Evolutionary conservation across 2,113 vertebrate species (phyloP).

Genomic region (Colaptes auratus): DNA sequence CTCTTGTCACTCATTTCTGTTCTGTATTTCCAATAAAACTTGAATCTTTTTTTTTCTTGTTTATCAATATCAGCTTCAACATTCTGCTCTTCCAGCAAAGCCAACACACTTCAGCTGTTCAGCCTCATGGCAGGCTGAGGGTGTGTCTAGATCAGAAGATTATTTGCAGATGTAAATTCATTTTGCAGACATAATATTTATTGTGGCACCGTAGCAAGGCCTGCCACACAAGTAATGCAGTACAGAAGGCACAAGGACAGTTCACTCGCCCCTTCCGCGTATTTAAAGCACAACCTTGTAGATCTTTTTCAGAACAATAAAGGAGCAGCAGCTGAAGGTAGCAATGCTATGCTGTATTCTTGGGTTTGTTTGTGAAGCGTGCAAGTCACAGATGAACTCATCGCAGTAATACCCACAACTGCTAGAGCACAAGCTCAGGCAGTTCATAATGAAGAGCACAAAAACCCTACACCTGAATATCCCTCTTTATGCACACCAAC

Average conservation of each 20-base stretch:
- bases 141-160: not conserved
- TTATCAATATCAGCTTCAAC: not conserved
- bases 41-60: not conserved
- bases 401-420: not conserved
- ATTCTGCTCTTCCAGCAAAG: not conserved
- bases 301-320: not conserved
- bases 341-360: fast-evolving
- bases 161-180: not conserved
- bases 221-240: not conserved
- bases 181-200: not conserved
- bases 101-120: not conserved
- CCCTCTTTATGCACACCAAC: not conserved
- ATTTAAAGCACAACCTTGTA: not conserved
- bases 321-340: not conserved
- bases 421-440: not conserved
- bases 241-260: not conserved
- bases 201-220: not conserved
- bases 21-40: constrained; percentile 53
- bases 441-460: not conserved
- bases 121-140: not conserved
- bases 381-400: not conserved
- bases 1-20: not conserved
- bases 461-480: not conserved
- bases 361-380: no score
- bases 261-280: not conserved